Evolutionary conservation across 2,113 vertebrate species (phyloP), one percentile per base, ranked within the genome.

Genomic region (Anarhynchus alexandrinus): DNA sequence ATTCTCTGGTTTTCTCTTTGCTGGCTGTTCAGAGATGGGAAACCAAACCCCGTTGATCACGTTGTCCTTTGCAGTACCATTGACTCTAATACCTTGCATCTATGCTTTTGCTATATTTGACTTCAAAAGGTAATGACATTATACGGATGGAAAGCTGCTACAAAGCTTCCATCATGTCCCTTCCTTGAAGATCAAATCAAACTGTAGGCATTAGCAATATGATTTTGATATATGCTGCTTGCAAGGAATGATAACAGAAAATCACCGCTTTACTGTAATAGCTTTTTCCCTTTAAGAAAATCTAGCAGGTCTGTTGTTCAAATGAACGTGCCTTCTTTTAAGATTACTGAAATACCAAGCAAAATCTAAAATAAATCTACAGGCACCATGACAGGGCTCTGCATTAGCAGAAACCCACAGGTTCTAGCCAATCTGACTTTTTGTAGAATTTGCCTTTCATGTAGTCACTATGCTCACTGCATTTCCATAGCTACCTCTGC

Each of bases 111-210:
- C 21, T 17, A 32, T 55, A 55, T 70, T 70, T 78, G 29, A 72
- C 88, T 92, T 95, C 86, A 97, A 96, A 96, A 90, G 72, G 22
- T 64, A 86, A 43, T 74, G 67, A 47, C 38, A 38, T 27, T 34
- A 40, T 64, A 36, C 9, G 57, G 19, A 45, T 16, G 14, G 71
- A 93, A 86, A 90, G 42, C 45, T 85, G 32, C 78, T 72, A 88
- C 21, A 80, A 93, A 83, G 36, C 58, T 49, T 91, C 25, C 21
- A 9, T 87, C 49, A 43, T 12, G 3, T 71, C 13, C 13, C 15
- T 57, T 78, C 40, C 57, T 45, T 91, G 88, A 93, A 92, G 61
- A 95, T 42, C 26, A 81, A 78, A 88, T 74, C n/a, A 71, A 73
- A 91, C 12, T 30, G 57, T 55, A 62, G 16, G 6, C 21, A 83